Conservation (phyloP, 2,797 vertebrate genomes). For the Microhierax caerulescens region DNA sequence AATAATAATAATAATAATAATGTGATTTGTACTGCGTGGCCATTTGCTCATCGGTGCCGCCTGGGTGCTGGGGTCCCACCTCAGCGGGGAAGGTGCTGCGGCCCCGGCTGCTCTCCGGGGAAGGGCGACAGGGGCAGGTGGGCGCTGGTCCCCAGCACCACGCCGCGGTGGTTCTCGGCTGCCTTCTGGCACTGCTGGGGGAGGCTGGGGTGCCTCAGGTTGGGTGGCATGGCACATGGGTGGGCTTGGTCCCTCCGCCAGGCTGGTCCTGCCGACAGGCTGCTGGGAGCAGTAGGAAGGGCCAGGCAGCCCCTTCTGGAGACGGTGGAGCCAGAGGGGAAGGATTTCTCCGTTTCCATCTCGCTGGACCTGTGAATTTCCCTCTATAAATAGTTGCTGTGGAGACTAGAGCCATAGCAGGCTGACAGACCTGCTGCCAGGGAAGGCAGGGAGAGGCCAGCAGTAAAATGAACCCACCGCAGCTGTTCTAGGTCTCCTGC, state of each 20-base stretch:
- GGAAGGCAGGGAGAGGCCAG: conserved; percentile 17
- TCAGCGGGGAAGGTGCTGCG: neutral
- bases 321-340: neutral
- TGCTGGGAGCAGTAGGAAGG: neutral
- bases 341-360: conserved; percentile 32
- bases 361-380: conserved; percentile 14
- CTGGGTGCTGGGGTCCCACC: fast-evolving
- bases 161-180: fast-evolving
- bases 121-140: fast-evolving
- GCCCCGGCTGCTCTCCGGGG: fast-evolving
- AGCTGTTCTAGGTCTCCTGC: conserved; percentile 58
- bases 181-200: neutral
- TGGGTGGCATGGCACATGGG: fast-evolving
- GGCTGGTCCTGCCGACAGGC: fast-evolving
- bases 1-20: too few relatives aligned
- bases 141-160: neutral
- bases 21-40: neutral
- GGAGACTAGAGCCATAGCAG: conserved; percentile 20
- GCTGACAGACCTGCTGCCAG: conserved; percentile 43
- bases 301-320: neutral
- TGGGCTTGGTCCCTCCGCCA: neutral
- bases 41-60: fast-evolving
- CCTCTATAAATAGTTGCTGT: conserved; percentile 67
- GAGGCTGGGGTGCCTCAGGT: neutral
- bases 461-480: conserved; percentile 40